Evolutionary conservation across 2,888 invertebrate genomes (phyloP).

Genomic region (Cataglyphis altisquamis): DNA sequence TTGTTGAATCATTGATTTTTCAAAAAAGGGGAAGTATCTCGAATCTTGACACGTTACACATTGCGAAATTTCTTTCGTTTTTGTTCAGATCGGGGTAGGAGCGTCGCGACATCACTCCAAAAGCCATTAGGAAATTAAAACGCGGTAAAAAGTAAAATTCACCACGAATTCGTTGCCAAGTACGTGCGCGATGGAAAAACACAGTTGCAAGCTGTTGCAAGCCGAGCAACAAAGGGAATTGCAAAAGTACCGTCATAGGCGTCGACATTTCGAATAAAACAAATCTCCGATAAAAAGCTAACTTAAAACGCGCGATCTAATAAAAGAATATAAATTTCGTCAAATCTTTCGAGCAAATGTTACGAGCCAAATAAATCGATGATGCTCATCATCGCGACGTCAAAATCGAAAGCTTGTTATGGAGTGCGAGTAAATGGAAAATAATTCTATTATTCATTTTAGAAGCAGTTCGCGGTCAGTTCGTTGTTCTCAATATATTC

Average conservation of each 20-base stretch:
- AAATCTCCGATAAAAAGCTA: constrained; percentile 34
- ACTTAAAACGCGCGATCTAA: constrained; percentile 9
- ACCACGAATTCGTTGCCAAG: background rate
- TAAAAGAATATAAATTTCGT: constrained; percentile 23
- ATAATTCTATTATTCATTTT: background rate
- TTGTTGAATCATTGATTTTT: background rate
- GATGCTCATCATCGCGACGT: background rate
- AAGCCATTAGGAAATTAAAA: constrained; percentile 45
- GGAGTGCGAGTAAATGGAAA: background rate
- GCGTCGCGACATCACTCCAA: background rate
- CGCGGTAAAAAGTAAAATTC: constrained; percentile 12
- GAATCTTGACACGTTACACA: background rate
- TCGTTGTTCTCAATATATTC: constrained; percentile 2
- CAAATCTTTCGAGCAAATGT: constrained; percentile 32
- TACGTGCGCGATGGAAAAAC: background rate
- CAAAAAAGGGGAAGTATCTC: background rate
- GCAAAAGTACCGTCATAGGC: background rate
- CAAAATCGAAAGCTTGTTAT: background rate
- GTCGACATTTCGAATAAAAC: constrained; percentile 8
- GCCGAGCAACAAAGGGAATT: constrained; percentile 11
- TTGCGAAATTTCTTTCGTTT: background rate
- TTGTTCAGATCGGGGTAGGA: background rate
- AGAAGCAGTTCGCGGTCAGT: background rate
- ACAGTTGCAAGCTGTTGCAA: background rate
- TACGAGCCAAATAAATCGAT: constrained; percentile 26